Evolutionary conservation across 2,888 invertebrate genomes (phyloP).

Genomic region (Tachystola acroxantha): DNA sequence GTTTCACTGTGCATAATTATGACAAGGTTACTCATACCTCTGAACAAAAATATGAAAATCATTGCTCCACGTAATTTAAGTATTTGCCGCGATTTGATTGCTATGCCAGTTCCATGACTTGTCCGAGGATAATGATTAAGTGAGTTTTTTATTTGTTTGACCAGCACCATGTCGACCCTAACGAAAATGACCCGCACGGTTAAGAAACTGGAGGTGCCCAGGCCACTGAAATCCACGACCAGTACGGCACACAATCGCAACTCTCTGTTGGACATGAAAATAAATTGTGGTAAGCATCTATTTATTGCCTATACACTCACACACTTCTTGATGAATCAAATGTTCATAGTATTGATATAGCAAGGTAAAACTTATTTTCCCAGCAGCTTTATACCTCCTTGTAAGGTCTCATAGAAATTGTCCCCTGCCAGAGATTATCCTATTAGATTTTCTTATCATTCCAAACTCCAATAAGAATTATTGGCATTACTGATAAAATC

Average conservation of each 20-base stretch:
- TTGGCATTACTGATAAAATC: no score
- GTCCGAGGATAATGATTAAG: conserved; percentile 1
- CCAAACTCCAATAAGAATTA: no score
- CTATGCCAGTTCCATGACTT: no score
- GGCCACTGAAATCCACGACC: conserved; percentile 82
- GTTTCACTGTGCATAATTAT: conserved; percentile 52
- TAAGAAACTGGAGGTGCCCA: conserved; percentile 86
- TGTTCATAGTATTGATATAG: no score
- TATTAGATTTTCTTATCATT: no score
- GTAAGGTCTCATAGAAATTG: no score
- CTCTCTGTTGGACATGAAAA: conserved; percentile 72
- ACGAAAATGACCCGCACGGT: conserved; percentile 83
- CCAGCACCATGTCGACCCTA: conserved; percentile 76
- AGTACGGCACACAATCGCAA: conserved; percentile 74
- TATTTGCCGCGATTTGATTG: conserved; percentile 18
- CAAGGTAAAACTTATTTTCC: no score
- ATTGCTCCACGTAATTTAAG: conserved; percentile 28
- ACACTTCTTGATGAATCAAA: no score
- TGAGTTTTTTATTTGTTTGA: conserved; percentile 7
- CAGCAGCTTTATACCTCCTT: no score
- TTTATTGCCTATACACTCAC: no score
- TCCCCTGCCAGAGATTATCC: no score
- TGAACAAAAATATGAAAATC: conserved; percentile 46
- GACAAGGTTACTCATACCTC: conserved; percentile 62
- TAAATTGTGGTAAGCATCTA: conserved; percentile 66